Evolutionary conservation across 2,888 invertebrate species (phyloP).

Genomic region (Cephonodes hylas): DNA sequence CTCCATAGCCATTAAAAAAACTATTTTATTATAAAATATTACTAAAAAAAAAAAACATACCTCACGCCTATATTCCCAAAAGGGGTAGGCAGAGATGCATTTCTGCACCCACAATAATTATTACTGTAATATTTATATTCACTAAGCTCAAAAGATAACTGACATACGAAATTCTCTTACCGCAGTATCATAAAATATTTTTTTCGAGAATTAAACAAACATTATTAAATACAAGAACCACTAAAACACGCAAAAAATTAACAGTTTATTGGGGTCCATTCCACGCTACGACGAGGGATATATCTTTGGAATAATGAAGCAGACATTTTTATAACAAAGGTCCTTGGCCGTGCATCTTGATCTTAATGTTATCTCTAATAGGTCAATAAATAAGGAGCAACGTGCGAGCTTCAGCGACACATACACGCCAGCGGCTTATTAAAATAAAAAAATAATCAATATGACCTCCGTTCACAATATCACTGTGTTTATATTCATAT

Average conservation of each 20-base stretch:
- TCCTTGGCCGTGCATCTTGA: constrained; percentile 81
- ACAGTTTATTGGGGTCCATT: constrained; percentile 22
- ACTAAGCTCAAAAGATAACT: not conserved
- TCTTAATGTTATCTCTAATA: constrained; percentile 82
- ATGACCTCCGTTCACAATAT: constrained; percentile 64
- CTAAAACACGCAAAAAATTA: constrained; percentile 3
- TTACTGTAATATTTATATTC: no score
- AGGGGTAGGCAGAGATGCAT: no score
- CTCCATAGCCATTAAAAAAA: no score
- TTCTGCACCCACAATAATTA: no score
- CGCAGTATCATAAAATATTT: not conserved
- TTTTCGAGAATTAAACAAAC: not conserved
- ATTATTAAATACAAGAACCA: not conserved
- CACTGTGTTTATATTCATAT: constrained; percentile 64
- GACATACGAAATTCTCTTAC: not conserved
- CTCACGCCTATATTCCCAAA: no score
- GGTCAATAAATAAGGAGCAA: constrained; percentile 80
- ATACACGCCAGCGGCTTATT: constrained; percentile 72
- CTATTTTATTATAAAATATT: no score
- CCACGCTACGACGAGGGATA: constrained; percentile 58
- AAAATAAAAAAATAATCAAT: constrained; percentile 72
- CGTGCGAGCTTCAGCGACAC: constrained; percentile 79
- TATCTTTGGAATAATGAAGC: constrained; percentile 80
- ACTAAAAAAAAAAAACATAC: no score
- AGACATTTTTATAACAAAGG: constrained; percentile 81